A percentile compares a stretch with the other conserved stretches of the same genome.
Evolutionary conservation across 2,888 invertebrate genomes (phyloP).

Genomic region (Ophonus ardosiacus): DNA sequence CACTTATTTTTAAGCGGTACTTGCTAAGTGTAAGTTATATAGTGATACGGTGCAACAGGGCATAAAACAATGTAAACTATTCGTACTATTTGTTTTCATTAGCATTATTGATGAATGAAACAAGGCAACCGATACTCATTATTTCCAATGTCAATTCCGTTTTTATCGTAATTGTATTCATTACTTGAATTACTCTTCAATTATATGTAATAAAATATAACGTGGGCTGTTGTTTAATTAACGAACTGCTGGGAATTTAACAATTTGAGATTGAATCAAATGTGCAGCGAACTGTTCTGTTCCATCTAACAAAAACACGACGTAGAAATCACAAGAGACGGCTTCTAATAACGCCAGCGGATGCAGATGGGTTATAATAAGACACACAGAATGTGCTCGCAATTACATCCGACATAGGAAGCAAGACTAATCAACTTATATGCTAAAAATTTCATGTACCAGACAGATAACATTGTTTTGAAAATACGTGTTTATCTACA

Average conservation of each 20-base stretch:
- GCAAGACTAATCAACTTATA: neutral
- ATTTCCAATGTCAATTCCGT: neutral
- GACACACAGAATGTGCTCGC: neutral
- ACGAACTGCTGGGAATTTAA: neutral
- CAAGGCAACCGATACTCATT: neutral
- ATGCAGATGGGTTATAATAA: neutral
- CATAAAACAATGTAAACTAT: neutral
- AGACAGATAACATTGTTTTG: too few relatives aligned
- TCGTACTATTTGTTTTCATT: neutral
- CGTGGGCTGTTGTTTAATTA: neutral
- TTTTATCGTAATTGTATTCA: neutral
- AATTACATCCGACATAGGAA: neutral
- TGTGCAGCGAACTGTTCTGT: neutral
- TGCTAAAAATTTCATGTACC: too few relatives aligned
- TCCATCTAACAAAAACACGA: neutral
- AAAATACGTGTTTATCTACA: too few relatives aligned
- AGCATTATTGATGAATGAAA: neutral
- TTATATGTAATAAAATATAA: neutral
- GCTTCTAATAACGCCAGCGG: neutral
- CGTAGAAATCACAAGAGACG: slow-evolving; percentile 5
- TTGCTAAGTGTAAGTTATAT: too few relatives aligned
- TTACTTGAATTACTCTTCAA: neutral
- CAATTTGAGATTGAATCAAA: neutral
- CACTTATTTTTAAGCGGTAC: too few relatives aligned
- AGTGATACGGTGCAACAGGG: too few relatives aligned